Conservation (phyloP, 2,888 invertebrate species). For the Clistopyga incitator region DNA sequence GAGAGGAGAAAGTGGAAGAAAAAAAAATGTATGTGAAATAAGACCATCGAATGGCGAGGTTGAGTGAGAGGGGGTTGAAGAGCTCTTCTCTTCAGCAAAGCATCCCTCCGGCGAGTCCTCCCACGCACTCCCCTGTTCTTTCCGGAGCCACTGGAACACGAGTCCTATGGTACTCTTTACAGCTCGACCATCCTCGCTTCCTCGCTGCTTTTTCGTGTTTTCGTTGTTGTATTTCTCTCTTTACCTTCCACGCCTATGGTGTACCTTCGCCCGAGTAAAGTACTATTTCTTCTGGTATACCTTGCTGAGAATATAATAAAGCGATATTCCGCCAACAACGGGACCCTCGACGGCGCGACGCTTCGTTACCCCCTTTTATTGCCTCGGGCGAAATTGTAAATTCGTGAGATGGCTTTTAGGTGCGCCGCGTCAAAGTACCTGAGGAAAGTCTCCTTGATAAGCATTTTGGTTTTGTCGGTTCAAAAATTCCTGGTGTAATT, state of each 20-base stretch:
- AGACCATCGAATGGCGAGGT: slow-evolving; percentile 7
- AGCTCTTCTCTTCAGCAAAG: slow-evolving; percentile 34
- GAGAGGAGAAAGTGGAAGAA: slow-evolving; percentile 21
- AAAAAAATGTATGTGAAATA: neutral
- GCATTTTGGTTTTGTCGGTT: slow-evolving; percentile 73
- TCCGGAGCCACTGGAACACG: slow-evolving; percentile 31
- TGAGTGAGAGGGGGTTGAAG: slow-evolving; percentile 42
- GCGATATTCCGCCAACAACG: slow-evolving; percentile 16
- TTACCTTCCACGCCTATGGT: neutral
- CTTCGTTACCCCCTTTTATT: slow-evolving; percentile 6
- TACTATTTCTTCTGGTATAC: slow-evolving; percentile 5
- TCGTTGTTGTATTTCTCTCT: neutral
- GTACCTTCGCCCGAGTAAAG: slow-evolving; percentile 7
- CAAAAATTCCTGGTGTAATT: neutral
- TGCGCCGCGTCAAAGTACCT: slow-evolving; percentile 74
- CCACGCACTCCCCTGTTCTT: slow-evolving; percentile 23
- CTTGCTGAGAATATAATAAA: slow-evolving; percentile 19
- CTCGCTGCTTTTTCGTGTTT: neutral
- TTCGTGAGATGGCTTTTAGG: slow-evolving; percentile 18
- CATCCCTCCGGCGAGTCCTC: slow-evolving; percentile 46
- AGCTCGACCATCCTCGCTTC: slow-evolving; percentile 10
- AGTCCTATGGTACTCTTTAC: slow-evolving; percentile 36
- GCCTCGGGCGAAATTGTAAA: slow-evolving; percentile 23
- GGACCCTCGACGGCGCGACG: neutral
- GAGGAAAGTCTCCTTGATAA: slow-evolving; percentile 83